phyloP scores from a whole-genome alignment of 2,888 invertebrate species.

The Pyrochroa serraticornis region DNA sequence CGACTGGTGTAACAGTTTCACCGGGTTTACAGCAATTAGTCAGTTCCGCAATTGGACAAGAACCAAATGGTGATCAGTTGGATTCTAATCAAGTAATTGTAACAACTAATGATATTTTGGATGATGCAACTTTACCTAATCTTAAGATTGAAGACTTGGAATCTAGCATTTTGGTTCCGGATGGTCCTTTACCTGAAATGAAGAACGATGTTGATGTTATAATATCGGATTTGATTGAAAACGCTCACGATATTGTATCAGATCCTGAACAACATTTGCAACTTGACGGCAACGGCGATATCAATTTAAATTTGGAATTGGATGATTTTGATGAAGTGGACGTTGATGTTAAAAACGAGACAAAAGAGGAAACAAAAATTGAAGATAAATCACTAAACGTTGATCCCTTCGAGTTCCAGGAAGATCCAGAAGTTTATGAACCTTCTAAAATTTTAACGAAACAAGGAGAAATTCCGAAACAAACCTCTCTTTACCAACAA shows the following conservation, averaged over 20 bases:
- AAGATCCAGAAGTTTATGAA: slow-evolving; percentile 52
- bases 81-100: slow-evolving; percentile 1
- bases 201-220: slow-evolving; percentile 63
- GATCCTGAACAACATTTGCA: slow-evolving; percentile 56
- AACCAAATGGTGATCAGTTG: slow-evolving; percentile 24
- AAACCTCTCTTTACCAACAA: not conserved
- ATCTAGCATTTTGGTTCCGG: slow-evolving; percentile 57
- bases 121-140: slow-evolving; percentile 50
- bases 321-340: slow-evolving; percentile 52
- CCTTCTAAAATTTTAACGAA: slow-evolving; percentile 30
- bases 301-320: slow-evolving; percentile 54
- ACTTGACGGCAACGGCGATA: slow-evolving; percentile 54
- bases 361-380: slow-evolving; percentile 31
- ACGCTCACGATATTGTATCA: slow-evolving; percentile 56
- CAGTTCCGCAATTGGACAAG: slow-evolving; percentile 56
- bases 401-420: slow-evolving; percentile 58
- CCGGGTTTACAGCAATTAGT: slow-evolving; percentile 62
- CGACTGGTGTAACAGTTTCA: slow-evolving; percentile 49
- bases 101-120: slow-evolving; percentile 41
- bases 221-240: slow-evolving; percentile 62
- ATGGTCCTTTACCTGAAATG: slow-evolving; percentile 61
- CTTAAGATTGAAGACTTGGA: slow-evolving; percentile 58
- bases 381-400: slow-evolving; percentile 39
- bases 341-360: slow-evolving; percentile 24
- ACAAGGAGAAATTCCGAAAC: not conserved